phyloP scores from a whole-genome alignment of 2,113 vertebrate species.

The Pavo muticus region DNA sequence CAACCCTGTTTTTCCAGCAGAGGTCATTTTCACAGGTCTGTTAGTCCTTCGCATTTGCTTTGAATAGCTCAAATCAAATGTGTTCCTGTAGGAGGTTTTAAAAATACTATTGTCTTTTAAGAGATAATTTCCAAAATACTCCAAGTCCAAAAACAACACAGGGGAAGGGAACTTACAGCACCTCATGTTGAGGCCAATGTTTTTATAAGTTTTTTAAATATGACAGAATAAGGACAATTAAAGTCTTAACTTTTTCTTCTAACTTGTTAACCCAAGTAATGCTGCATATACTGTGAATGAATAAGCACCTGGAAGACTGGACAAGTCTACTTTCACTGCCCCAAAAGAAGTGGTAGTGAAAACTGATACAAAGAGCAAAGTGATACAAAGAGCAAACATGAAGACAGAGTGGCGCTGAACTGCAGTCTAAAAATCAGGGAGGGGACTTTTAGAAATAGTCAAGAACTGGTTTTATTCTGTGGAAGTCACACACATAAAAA shows the following conservation, averaged over 20 bases:
- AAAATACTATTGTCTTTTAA: conserved; percentile 33
- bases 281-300: neutral
- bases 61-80: conserved; percentile 4
- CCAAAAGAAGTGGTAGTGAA: neutral
- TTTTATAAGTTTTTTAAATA: neutral
- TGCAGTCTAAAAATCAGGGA: neutral
- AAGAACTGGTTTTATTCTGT: neutral
- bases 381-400: neutral
- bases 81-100: conserved; percentile 31
- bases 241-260: conserved; percentile 3
- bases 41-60: neutral
- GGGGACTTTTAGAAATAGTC: neutral
- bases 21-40: neutral
- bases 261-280: neutral
- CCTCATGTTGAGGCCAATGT: neutral
- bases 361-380: neutral
- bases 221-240: conserved; percentile 16
- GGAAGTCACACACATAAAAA: neutral
- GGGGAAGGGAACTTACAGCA: neutral
- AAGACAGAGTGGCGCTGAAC: neutral
- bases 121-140: neutral
- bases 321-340: neutral
- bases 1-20: neutral
- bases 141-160: conserved; percentile 41
- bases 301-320: neutral